phyloP scores from a whole-genome alignment of 2,113 vertebrate genomes.

The Stomatorhinus ivindoensis region DNA sequence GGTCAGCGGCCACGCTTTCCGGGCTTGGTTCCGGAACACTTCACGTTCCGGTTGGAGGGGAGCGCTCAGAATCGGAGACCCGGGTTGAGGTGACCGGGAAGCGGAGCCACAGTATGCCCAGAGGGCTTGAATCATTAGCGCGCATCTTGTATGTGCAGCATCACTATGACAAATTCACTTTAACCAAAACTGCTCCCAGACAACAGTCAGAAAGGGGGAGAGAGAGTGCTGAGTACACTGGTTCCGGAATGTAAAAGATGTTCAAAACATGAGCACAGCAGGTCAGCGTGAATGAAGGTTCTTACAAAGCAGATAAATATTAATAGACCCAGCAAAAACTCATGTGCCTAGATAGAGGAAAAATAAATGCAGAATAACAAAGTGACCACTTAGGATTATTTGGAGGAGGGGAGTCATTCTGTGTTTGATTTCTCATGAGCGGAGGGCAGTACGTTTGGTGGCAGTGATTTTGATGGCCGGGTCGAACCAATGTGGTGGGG shows the following conservation, averaged over 20 bases:
- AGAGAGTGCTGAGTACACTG: background rate
- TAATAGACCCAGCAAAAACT: constrained; percentile 9
- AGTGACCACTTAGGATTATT: background rate
- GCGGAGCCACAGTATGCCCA: background rate
- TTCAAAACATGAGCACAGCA: background rate
- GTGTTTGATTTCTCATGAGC: background rate
- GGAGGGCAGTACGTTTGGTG: background rate
- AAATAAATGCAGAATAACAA: constrained; percentile 1
- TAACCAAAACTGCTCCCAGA: background rate
- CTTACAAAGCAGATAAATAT: constrained; percentile 3
- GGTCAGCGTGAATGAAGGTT: background rate
- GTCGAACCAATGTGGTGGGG: background rate
- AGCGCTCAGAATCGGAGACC: background rate
- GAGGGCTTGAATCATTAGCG: background rate
- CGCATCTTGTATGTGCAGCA: background rate
- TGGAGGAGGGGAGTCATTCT: background rate
- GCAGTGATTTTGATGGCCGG: background rate
- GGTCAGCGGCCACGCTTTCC: constrained; percentile 17
- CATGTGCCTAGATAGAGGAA: background rate
- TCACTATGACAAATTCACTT: background rate
- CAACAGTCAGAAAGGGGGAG: background rate
- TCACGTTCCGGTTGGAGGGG: background rate
- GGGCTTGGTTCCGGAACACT: background rate
- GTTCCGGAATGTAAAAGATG: background rate
- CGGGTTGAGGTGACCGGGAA: background rate